Evolutionary conservation across 1,140 invertebrate species (phyloP), one percentile per base, ranked within the genome.

Genomic region (Polypedilum pembai): DNA sequence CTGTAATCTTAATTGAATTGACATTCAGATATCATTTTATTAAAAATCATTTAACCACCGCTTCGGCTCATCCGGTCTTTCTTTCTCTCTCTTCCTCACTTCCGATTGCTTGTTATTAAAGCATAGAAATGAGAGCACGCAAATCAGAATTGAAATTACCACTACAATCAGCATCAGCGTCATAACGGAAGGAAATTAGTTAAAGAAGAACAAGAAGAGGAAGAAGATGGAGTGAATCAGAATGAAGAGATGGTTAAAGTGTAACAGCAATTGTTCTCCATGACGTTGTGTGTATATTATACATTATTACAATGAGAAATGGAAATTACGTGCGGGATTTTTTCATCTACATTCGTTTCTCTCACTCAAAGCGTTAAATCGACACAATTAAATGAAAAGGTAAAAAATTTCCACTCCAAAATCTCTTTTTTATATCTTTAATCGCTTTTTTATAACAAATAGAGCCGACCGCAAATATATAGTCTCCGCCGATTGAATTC

Each of bases 1-100:
- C 7, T 18, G 17, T 69, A 69, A 69, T 69, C 65, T 69, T 69
- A 69, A 69, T 69, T 69, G 65, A 18, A 69, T 69, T 69, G 65
- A 69, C 65, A 69, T 69, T 56, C 45, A 56, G n/a, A 15, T 56
- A 4, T 56, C n/a, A 15, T 56, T 56, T 56, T 56, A 56, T 15
- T 12, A 56, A 56, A 56, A 56, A 56, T 56, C 45, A 56, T 12
- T 56, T 56, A 56, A 56, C 45, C 24, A 33, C 2, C 10, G 45
- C 8, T 56, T 56, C n/a, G n/a, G 3, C 15, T 56, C 45, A 56
- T 56, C 45, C 45, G 45, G 45, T 56, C 45, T 45, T 45, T 45
- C 41, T 10, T 45, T 45, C n/a, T n/a, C n/a, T 33, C 24, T 33
- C 5, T 33, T 33, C 5, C 24, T 56, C 45, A 56, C n/a, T 56